Evolutionary conservation across 2,113 vertebrate species (phyloP), one percentile per base, ranked within the genome.

Genomic region (Brachyhypopomus gauderio): DNA sequence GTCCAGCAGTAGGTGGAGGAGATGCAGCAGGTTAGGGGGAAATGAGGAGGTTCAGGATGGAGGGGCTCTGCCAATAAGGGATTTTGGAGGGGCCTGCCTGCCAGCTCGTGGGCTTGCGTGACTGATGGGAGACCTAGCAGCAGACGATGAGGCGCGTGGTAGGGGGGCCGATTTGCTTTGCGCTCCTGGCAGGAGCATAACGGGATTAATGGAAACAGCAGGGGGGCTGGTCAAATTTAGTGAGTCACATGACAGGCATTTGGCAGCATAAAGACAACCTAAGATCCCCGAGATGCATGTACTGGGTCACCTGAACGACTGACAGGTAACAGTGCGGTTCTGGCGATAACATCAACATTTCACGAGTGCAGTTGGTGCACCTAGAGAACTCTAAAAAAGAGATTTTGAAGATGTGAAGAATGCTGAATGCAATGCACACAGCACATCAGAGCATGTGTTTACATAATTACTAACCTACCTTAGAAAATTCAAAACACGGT

Each of bases 31-130:
- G 45, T 16, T 66, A 25, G 64, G 55, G 19, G 9, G 30, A 56
- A 64, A 80, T 52, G 60, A 17, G 70, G 23, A 5, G 56, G 20
- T 80, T 19, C 27, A 74, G 27, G n/a, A 74, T 25, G 22, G 34
- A 20, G 75, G 63, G 23, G 12, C 66, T 72, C 45, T 79, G 69
- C 80, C 72, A 80, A 38, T 17, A 84, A 71, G 52, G 62, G 83
- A 79, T 82, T 81, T 85, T 66, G 19, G 20, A 34, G 64, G 59
- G 66, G 30, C 55, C 56, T 78, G 76, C 58, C 82, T 75, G 80
- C 60, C 45, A 85, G 77, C 52, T 56, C n/a, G 72, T 75, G 63
- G 30, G 59, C 36, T 71, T 73, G 45, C 30, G 66, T 72, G 58
- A 77, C 80, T 38, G 64, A 66, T 34, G 25, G 63, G 19, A 67